Conservation (phyloP, 2,797 vertebrate genomes). For the Masticophis lateralis region DNA sequence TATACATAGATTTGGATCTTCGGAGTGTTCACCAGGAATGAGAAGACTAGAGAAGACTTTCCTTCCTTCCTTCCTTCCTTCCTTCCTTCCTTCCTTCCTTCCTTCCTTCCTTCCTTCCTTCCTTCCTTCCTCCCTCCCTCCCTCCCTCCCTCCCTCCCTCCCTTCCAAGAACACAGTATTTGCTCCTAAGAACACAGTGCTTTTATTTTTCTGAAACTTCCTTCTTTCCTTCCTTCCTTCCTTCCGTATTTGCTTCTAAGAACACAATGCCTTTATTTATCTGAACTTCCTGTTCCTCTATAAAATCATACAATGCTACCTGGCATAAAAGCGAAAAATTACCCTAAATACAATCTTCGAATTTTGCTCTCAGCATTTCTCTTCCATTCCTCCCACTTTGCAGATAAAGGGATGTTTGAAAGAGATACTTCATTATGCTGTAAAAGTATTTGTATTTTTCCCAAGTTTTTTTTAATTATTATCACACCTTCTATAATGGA, state of each 20-base stretch:
- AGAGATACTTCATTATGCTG: not conserved
- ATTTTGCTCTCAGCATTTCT: not conserved
- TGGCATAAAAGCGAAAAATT: not conserved
- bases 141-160: no score
- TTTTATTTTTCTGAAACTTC: no score
- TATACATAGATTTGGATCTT: not conserved
- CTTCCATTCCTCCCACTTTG: not conserved
- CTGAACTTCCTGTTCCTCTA: not conserved
- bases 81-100: not conserved
- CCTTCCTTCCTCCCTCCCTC: no score
- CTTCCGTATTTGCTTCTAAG: not conserved
- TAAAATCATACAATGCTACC: not conserved
- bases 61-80: not conserved
- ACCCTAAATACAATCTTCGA: not conserved
- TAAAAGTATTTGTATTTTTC: not conserved
- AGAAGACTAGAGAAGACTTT: not conserved
- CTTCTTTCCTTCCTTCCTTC: not conserved
- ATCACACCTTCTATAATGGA: not conserved
- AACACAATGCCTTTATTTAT: not conserved
- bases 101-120: no score
- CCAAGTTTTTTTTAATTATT: not conserved
- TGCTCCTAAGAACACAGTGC: no score
- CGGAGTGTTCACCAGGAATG: not conserved
- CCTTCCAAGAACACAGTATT: no score
- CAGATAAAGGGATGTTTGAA: conserved; percentile 8